phyloP scores from a whole-genome alignment of 2,113 vertebrate genomes.

The Tragelaphus buxtoni region DNA sequence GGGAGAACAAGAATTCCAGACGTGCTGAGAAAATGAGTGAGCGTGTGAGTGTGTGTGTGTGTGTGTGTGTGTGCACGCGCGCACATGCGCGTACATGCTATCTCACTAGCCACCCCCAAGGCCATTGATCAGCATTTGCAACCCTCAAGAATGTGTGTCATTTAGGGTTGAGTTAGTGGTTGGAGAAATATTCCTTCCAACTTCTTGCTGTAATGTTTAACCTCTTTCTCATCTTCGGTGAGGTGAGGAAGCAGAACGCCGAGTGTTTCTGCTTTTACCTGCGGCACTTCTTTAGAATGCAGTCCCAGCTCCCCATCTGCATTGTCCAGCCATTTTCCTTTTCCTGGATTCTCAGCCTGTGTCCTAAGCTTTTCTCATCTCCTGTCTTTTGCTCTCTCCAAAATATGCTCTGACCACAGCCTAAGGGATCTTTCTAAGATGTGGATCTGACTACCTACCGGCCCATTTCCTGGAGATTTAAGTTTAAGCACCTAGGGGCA shows the following conservation, averaged over 20 bases:
- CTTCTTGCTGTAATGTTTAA: conserved; percentile 74
- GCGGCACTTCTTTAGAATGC: fast-evolving
- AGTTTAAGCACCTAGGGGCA: neutral
- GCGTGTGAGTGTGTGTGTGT: neutral
- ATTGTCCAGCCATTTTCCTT: neutral
- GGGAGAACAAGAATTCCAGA: conserved; percentile 39
- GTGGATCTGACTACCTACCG: neutral
- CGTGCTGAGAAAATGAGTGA: conserved; percentile 47
- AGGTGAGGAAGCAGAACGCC: neutral
- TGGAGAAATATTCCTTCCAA: conserved; percentile 72
- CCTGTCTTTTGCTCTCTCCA: neutral
- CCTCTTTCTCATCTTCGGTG: conserved; percentile 66
- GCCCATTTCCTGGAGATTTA: neutral
- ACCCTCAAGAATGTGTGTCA: conserved; percentile 27
- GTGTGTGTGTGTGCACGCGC: neutral
- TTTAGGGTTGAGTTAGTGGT: conserved; percentile 55
- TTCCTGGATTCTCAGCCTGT: neutral
- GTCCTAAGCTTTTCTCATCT: neutral
- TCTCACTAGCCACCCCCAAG: neutral
- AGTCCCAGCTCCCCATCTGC: neutral
- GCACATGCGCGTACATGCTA: fast-evolving
- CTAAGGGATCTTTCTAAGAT: neutral
- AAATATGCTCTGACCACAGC: neutral
- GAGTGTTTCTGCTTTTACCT: neutral
- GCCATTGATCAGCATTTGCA: conserved; percentile 34